Evolutionary conservation across 2,888 invertebrate genomes (phyloP), one percentile per base, ranked within the genome.

Genomic region (Camptogramma bilineatum): DNA sequence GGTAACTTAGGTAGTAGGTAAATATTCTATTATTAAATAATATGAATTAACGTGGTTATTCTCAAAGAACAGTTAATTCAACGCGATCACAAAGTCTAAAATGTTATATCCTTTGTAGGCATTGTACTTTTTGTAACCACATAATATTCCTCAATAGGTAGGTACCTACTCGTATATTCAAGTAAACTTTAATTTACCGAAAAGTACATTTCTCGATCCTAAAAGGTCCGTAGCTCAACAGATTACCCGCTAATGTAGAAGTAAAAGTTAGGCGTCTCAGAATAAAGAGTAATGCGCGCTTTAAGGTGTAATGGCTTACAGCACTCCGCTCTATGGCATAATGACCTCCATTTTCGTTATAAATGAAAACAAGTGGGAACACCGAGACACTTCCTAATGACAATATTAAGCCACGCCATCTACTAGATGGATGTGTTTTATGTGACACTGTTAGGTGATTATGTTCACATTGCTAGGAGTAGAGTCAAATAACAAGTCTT

Each of bases 361-460:
- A 87, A 87, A 87, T 86, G 87, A 86, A 86, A 86, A 87, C 85
- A 86, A 86, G 85, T 87, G 83, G 84, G 78, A 79, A 78, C 79
- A 78, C 81, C 75, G 81, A 79, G 83, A 83, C 83, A 82, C 79
- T 71, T 78, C 77, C 74, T 85, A 85, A 87, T 81, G 84, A 82
- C 68, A 74, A 72, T 76, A 74, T 80, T 81, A 79, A 75, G 57
- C 58, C 53, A 17, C 17, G 53, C 31, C 18, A 44, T 42, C 52
- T 54, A 51, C 51, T 24, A 28, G 28, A n/a, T 48, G 48, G 52
- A 34, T 53, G 46, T 13, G 18, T 46, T 58, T 52, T 51, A 57
- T 51, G 48, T 1, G 34, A 39, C 34, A 13, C 34, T 39, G 34
- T n/a, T 39, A 44, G 16, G 16, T 44, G 17, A 44, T 39, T 17